Evolutionary conservation across 23 tunicate genomes (phyloP).

Genomic region (Halocynthia roretzi): DNA sequence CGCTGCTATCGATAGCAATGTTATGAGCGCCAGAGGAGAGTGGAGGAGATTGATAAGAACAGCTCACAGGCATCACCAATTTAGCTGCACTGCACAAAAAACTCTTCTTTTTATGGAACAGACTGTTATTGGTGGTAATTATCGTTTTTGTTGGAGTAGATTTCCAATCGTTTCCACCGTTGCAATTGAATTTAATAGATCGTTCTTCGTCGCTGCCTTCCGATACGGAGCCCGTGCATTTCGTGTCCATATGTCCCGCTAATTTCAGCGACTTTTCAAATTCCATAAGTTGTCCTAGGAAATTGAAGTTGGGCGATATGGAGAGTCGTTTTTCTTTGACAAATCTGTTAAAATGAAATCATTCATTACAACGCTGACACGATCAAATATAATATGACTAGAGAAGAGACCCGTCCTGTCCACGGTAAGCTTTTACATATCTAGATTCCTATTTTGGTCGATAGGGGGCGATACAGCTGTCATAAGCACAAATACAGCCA

Average conservation of each 20-base stretch:
- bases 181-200: background rate
- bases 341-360: slow-evolving; percentile 34
- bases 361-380: no score
- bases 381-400: no score
- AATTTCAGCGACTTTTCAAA: slow-evolving; percentile 45
- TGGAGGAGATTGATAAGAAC: slow-evolving; percentile 19
- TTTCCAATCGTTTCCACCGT: background rate
- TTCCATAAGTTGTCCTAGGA: slow-evolving; percentile 93
- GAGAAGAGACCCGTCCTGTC: no score
- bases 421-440: no score
- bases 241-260: slow-evolving; percentile 37
- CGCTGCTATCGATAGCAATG: background rate
- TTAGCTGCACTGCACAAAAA: background rate
- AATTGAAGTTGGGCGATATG: slow-evolving; percentile 95
- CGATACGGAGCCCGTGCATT: slow-evolving; percentile 34
- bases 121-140: background rate
- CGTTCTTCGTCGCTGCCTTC: slow-evolving; percentile 15
- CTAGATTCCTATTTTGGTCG: no score
- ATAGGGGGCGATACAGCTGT: no score
- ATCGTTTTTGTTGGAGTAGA: slow-evolving; percentile 14
- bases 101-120: background rate
- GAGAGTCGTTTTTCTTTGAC: slow-evolving; percentile 89
- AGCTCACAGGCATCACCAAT: slow-evolving; percentile 11
- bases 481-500: no score
- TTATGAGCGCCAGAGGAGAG: background rate